Evolutionary conservation across 2,888 invertebrate genomes (phyloP).

Genomic region (Ophion ventricosus): DNA sequence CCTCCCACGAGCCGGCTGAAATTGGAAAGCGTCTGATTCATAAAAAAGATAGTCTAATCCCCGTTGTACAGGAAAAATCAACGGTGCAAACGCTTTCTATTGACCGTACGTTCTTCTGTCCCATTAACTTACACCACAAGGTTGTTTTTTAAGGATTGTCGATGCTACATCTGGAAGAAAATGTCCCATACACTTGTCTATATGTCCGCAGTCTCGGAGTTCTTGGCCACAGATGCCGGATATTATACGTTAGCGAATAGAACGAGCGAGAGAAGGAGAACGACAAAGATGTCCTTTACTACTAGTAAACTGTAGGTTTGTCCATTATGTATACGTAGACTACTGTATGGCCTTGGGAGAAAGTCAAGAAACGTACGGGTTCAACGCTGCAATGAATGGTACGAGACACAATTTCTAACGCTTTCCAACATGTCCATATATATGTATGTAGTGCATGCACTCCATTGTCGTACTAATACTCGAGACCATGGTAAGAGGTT

Average conservation of each 20-base stretch:
- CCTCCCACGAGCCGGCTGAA: background rate
- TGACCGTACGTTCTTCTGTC: background rate
- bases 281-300: constrained; percentile 25
- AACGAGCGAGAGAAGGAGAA: constrained; percentile 30
- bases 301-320: constrained; percentile 1
- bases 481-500: constrained; percentile 22
- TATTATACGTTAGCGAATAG: constrained; percentile 45
- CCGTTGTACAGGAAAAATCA: background rate
- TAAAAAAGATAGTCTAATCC: background rate
- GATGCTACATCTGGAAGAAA: background rate
- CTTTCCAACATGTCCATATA: constrained; percentile 16
- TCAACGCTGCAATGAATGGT: constrained; percentile 27
- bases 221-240: constrained; percentile 65
- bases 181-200: constrained; percentile 1
- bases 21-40: background rate
- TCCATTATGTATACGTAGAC: background rate
- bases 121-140: background rate
- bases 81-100: background rate
- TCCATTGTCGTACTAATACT: constrained; percentile 49
- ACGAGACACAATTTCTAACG: constrained; percentile 46
- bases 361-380: constrained; percentile 28
- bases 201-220: constrained; percentile 12
- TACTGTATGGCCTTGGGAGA: constrained; percentile 23
- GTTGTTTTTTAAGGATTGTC: background rate
- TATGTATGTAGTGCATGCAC: constrained; percentile 3